phyloP scores from a whole-genome alignment of 2,797 vertebrate genomes.

The Tympanoctomys barrerae region DNA sequence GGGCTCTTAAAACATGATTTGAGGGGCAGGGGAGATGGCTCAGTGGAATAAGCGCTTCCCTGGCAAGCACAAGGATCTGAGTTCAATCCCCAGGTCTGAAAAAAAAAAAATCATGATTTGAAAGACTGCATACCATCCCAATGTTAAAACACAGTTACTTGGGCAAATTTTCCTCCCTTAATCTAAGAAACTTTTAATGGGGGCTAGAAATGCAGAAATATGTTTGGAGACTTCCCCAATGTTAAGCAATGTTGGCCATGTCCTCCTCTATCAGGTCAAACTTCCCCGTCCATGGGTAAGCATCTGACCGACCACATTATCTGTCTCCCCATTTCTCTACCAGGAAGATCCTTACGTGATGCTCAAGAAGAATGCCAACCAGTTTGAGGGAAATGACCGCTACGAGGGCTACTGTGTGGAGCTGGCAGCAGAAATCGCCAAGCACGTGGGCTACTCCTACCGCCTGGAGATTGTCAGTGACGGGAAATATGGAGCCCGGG shows the following conservation, averaged over 20 bases:
- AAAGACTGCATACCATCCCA: not conserved
- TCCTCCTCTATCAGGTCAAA: not conserved
- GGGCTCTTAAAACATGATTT: not conserved
- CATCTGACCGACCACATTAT: not conserved
- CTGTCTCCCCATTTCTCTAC: constrained; percentile 58
- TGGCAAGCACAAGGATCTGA: too few relatives aligned
- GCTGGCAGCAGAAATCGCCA: constrained; percentile 97
- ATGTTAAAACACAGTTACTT: not conserved
- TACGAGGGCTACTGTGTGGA: constrained; percentile 99
- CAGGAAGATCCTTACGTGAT: constrained; percentile 99
- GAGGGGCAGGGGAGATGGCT: too few relatives aligned
- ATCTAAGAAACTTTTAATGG: not conserved
- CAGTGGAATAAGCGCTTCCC: too few relatives aligned
- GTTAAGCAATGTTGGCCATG: not conserved
- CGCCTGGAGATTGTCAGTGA: constrained; percentile 97
- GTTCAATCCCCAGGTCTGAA: too few relatives aligned
- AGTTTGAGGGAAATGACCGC: constrained; percentile 95
- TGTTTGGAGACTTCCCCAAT: not conserved
- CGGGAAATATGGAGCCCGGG: constrained; percentile 97
- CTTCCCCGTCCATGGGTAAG: not conserved
- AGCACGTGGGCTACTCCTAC: constrained; percentile 98
- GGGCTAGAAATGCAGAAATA: not conserved
- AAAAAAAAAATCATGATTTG: not conserved
- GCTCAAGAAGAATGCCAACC: constrained; percentile 98
- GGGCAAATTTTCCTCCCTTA: constrained; percentile 29